Base-by-base conservation (phyloP, 1,140 invertebrate species). In the Penaeus chinensis region DNA sequence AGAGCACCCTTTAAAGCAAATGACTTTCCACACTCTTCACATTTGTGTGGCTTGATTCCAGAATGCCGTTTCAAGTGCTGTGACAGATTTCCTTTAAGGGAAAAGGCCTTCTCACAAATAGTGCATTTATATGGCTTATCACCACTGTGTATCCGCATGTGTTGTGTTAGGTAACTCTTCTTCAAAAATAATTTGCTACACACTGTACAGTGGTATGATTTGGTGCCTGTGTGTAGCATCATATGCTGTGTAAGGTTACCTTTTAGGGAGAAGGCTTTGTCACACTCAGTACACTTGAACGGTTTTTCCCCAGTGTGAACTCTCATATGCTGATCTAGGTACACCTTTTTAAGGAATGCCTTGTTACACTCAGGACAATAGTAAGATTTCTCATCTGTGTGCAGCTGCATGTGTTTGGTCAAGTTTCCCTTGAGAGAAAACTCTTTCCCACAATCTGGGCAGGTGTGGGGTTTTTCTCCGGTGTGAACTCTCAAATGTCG, bases 401-500 rank as follows among this genome's bases (percentile, higher is more conserved):
- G 88, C 22, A 89, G 74, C 77, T 82, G 80, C 78, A 87, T 82
- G 61, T 99, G 98, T 91, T 99, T 98, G 93, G 97, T 98, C 1
- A 99, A 94, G 92, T 99, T 99, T 0, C 96, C 97, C 92, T 98
- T 98, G 22, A 99, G 93, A 0, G 97, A 97, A 91, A 99, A 99
- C 0, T 96, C 95, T 92, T 98, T 98, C 69, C 96, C 96, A 92
- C 98, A 99, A 66, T 96, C 93, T 47, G 94, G 92, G 91, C 98
- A 99, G 10, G 95, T 93, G 92, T 96, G 96, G 13, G 97, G 96
- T 91, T 98, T 97, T 60, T 94, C 94, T 69, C 95, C 86, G 3
- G 86, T 87, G 62, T 87, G 86, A 24, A 87, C 81, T 76, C 80
- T 76, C 27, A 87, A 47, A 54, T 87, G 86, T 95, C 63, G 96